phyloP scores from a whole-genome alignment of 1,140 invertebrate species.

The Pristionchus pacificus region DNA sequence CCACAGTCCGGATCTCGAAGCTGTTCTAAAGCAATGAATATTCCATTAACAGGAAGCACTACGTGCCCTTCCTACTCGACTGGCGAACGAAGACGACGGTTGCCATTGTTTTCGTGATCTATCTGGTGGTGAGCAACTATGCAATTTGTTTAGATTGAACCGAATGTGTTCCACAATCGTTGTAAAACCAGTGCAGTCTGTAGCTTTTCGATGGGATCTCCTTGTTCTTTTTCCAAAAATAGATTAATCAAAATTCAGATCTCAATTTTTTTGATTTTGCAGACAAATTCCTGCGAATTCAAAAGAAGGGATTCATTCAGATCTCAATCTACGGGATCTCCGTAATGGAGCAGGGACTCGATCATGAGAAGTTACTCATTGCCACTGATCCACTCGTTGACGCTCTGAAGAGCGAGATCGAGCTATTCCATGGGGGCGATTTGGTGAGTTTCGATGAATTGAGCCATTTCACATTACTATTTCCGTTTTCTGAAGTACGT shows the following conservation, averaged over 20 bases:
- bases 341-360: slow-evolving; percentile 58
- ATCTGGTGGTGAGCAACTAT: slow-evolving; percentile 40
- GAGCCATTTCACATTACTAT: background rate
- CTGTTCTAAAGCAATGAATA: no score
- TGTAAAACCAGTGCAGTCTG: background rate
- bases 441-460: slow-evolving; percentile 32
- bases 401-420: slow-evolving; percentile 39
- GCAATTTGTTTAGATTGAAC: no score
- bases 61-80: slow-evolving; percentile 52
- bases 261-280: background rate
- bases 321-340: slow-evolving; percentile 56
- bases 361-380: slow-evolving; percentile 58
- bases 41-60: slow-evolving; percentile 49
- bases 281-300: background rate
- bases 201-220: background rate
- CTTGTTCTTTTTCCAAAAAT: no score
- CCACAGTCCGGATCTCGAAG: no score
- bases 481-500: no score
- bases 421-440: slow-evolving; percentile 49
- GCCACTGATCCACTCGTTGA: slow-evolving; percentile 55
- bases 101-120: slow-evolving; percentile 55
- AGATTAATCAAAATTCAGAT: no score
- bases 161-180: background rate
- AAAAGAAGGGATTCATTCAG: slow-evolving; percentile 6
- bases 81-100: slow-evolving; percentile 50